Evolutionary conservation across 1,140 invertebrate genomes (phyloP).

Genomic region (Trichonephila inaurata): DNA sequence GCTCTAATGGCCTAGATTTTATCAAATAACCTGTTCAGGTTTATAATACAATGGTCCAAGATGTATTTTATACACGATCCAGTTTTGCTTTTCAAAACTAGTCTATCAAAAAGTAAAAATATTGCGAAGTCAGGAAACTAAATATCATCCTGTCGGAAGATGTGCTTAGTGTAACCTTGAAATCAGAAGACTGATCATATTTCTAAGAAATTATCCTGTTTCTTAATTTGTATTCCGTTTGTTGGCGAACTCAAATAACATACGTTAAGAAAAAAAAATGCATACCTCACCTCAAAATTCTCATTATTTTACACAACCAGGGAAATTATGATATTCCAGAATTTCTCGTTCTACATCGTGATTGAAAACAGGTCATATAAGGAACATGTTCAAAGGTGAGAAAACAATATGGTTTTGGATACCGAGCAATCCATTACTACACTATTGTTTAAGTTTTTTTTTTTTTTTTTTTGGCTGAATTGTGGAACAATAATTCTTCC

Average conservation of each 20-base stretch:
- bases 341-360: neutral
- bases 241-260: too few species aligned
- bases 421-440: neutral
- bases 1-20: too few species aligned
- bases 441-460: neutral
- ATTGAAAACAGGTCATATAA: neutral
- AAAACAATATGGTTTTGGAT: constrained; percentile 19
- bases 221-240: neutral
- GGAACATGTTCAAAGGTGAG: neutral
- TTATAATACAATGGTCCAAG: too few species aligned
- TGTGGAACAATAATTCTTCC: neutral
- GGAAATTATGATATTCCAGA: neutral
- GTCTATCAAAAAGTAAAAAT: too few species aligned
- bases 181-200: neutral
- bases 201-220: neutral
- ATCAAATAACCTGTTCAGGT: too few species aligned
- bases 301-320: too few species aligned
- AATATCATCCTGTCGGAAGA: too few species aligned
- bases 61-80: too few species aligned
- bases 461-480: neutral
- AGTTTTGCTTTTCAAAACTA: too few species aligned
- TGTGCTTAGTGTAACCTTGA: neutral
- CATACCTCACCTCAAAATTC: too few species aligned
- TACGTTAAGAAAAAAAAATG: too few species aligned
- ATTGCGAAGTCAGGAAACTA: too few species aligned